Conservation (phyloP, 2,888 invertebrate species). For the Drosophila dives region DNA sequence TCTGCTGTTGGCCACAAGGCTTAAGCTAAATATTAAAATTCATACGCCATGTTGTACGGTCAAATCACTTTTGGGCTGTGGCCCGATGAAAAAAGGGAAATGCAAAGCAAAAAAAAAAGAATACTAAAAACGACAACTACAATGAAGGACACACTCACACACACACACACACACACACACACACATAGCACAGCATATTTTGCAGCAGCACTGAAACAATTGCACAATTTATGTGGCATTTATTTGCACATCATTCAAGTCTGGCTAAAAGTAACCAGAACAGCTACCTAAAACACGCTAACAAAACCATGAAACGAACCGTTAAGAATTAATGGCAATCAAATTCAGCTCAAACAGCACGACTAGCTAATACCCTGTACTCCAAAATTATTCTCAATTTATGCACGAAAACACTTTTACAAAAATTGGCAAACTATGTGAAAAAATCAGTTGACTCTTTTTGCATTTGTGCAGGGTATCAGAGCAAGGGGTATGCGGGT, state of each 20-base stretch:
- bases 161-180: not conserved
- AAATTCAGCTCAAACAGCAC: not conserved
- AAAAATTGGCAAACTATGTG: not conserved
- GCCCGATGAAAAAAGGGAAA: conserved; percentile 1
- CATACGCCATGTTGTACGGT: conserved; percentile 77
- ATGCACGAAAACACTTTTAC: not conserved
- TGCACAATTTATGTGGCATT: conserved; percentile 78
- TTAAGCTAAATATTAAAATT: conserved; percentile 77
- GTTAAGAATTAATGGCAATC: conserved; percentile 42
- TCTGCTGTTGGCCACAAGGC: conserved; percentile 36
- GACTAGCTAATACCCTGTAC: not conserved
- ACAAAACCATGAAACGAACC: conserved; percentile 57
- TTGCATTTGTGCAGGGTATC: conserved; percentile 2
- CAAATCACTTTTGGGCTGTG: conserved; percentile 65
- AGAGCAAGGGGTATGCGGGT: conserved; percentile 36
- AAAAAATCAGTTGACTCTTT: too few species aligned
- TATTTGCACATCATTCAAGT: conserved; percentile 68
- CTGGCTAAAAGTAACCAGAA: conserved; percentile 13
- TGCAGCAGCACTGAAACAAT: conserved; percentile 63
- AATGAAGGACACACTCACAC: conserved; percentile 50
- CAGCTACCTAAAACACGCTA: conserved; percentile 24
- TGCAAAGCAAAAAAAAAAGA: not conserved
- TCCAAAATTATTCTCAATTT: not conserved
- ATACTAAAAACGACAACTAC: conserved; percentile 38
- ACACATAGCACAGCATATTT: conserved; percentile 65